Base-by-base conservation (phyloP, 2,888 invertebrate species). In the Bibio marci region DNA sequence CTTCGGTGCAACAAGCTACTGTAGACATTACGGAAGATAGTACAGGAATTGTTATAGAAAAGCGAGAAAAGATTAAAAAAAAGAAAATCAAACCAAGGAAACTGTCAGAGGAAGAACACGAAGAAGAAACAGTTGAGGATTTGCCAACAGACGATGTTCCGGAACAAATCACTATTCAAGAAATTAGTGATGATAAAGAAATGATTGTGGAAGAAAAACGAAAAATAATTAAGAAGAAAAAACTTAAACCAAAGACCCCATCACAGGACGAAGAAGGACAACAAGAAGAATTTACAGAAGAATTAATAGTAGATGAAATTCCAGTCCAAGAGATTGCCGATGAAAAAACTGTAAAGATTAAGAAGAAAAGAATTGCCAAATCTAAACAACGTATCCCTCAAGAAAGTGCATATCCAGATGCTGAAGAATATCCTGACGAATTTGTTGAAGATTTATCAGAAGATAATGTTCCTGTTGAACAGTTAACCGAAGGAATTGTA, bases 401-500 rank as follows among this genome's bases (percentile, higher is more conserved):
- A 7, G 33, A 17, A 33, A 17, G 12, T 18, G 33, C 6, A 6
- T 22, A 22, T 22, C 22, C 28, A 11, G 28, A 28, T n/a, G 11
- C 28, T 28, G 28, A 28, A 28, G 13, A 22, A 22, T 22, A 22
- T 22, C 22, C 28, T 4, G 58, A 62, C 43, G 62, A 64, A 47
- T 46, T 55, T 3, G 54, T 52, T 1, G 54, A 58, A 40, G 53
- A 58, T 39, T 57, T 59, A 35, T 52, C 49, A 6, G 59, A 62
- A 26, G 56, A 56, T 18, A 54, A 57, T 12, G n/a, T 19, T 28
- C 59, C 58, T 3, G 54, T 56, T 42, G 52, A 55, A 43, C 56
- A 59, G 45, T 52, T 59, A 51, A 52, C 50, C 3, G 52, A 56
- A 36, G 51, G 52, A 38, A 44, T 55, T 26, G 42, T 58, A 19